Evolutionary conservation across 2,113 vertebrate genomes (phyloP).

Genomic region (Monarcha castaneiventris): DNA sequence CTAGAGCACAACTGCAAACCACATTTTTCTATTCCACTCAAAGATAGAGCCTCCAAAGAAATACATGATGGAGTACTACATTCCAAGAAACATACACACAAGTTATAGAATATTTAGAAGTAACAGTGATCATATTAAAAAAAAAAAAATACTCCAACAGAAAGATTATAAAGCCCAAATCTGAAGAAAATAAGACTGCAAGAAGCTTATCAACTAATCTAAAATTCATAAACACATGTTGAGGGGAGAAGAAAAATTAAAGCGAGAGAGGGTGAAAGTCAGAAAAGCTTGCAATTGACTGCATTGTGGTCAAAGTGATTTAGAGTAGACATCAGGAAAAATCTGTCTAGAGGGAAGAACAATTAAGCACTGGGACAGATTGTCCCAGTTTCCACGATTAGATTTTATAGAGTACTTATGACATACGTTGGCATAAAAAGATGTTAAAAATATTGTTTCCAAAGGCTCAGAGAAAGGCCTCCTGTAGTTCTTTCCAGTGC

Average conservation of each 20-base stretch:
- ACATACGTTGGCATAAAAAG: background rate
- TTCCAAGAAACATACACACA: background rate
- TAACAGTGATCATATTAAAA: background rate
- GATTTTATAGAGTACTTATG: background rate
- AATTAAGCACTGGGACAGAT: background rate
- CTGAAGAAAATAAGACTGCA: background rate
- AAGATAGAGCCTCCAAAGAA: background rate
- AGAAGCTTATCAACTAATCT: background rate
- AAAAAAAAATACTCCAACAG: background rate
- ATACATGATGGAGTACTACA: background rate
- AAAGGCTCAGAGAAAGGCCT: background rate
- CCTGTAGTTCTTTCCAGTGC: background rate
- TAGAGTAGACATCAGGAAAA: background rate
- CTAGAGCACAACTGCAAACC: background rate
- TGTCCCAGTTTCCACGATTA: background rate
- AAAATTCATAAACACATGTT: background rate
- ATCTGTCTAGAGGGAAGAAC: background rate
- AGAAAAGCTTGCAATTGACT: background rate
- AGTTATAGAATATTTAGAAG: background rate
- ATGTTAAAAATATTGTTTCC: background rate
- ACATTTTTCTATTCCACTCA: background rate
- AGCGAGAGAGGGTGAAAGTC: background rate
- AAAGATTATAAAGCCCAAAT: background rate
- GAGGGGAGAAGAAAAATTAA: background rate
- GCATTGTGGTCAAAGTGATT: background rate